Evolutionary conservation across 1,140 invertebrate species (phyloP), one percentile per base, ranked within the genome.

Genomic region (Drosophila paulistorum): DNA sequence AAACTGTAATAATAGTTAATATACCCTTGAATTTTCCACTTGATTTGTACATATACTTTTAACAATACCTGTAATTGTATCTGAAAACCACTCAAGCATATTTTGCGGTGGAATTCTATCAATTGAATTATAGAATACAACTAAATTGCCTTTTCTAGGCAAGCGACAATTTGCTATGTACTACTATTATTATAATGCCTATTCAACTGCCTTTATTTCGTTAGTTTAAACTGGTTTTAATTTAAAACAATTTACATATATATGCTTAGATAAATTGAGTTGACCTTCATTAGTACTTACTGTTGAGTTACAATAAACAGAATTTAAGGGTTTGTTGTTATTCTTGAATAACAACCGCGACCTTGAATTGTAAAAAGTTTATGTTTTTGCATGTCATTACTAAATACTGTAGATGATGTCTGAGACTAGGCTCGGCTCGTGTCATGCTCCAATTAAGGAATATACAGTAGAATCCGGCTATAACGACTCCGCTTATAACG

Each of bases 341-440:
- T 48, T 58, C 71, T 74, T 74, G 74, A 74, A 74, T 74, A 74
- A 74, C 14, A 41, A 11, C 37, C 13, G 14, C 66, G 63, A 67
- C 72, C 72, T 74, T 74, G 54, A 23, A 35, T 63, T 3, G 23
- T 41, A 1, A 20, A 71, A 63, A 64, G 42, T 63, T 45, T 20
- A n/a, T n/a, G 11, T 39, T 39, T 30, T 57, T 23, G 42, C 23
- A 23, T 30, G 55, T 14, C 23, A 13, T 30, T 30, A 30, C 30
- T 30, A 30, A 30, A 30, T 30, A 7, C 30, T 30, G 30, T 30
- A 30, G 30, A 30, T 30, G 30, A 30, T 30, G 5, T 30, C 30
- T 7, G 0, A 30, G 2, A 51, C 45, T 51, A 39, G 11, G 0
- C 37, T 3, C 10, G 11, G 3, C 11, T 39, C 37, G 37, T 39